Conservation (phyloP, 1,140 invertebrate genomes). For the Phthorimaea operculella region DNA sequence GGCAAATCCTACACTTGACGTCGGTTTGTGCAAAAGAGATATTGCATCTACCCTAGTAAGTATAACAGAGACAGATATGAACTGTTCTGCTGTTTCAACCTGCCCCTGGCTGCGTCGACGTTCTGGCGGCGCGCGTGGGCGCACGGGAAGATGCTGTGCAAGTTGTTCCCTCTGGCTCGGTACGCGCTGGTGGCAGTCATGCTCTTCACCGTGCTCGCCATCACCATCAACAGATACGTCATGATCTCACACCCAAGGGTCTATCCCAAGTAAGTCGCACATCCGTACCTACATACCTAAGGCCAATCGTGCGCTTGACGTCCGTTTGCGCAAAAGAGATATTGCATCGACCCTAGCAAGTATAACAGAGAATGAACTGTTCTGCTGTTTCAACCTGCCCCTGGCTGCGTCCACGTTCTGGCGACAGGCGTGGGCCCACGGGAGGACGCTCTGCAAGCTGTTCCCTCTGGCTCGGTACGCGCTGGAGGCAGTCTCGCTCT, state of each 20-base stretch:
- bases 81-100: constrained; percentile 81
- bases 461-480: constrained; percentile 83
- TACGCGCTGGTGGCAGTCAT: constrained; percentile 86
- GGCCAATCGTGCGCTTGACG: no score
- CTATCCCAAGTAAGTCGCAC: constrained; percentile 82
- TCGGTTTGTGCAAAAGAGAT: no score
- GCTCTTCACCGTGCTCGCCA: constrained; percentile 83
- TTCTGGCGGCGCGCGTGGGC: constrained; percentile 77
- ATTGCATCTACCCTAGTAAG: no score
- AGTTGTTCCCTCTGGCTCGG: constrained; percentile 79
- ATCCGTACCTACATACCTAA: no score
- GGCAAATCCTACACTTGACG: no score
- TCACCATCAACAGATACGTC: constrained; percentile 83
- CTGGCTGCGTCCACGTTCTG: constrained; percentile 79
- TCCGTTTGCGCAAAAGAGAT: no score
- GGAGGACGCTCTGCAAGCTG: constrained; percentile 74
- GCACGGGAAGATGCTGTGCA: constrained; percentile 73
- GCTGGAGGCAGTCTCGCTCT: constrained; percentile 83
- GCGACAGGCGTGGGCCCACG: constrained; percentile 74
- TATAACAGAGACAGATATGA: no score
- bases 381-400: constrained; percentile 81
- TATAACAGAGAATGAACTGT: no score
- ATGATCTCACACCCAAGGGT: constrained; percentile 87
- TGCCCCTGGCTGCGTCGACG: constrained; percentile 78
- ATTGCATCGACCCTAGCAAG: no score